Base-by-base conservation (phyloP, 2,888 invertebrate genomes). In the Charanyca ferruginea region DNA sequence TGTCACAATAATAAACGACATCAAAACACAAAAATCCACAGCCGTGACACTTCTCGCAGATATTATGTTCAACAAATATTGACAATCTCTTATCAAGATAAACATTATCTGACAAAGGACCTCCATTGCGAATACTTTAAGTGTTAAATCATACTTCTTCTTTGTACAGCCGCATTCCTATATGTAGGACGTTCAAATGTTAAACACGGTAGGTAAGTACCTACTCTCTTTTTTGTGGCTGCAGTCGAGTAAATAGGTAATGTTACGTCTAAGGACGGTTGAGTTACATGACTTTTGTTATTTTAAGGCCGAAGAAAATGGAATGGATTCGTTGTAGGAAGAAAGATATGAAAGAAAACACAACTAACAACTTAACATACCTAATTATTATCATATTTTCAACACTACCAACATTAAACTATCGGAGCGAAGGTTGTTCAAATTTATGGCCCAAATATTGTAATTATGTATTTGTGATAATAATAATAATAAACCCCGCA, bases 141-240 rank as follows among this genome's bases (percentile, higher is more conserved):
- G 48, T 67, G 52, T 83, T 81, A 74, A 66, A 69, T 83, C 79
- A 79, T 70, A 59, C 60, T 7, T 41, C 54, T 61, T 65, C 62
- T 81, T 83, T 81, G 79, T 74, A 52, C 53, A 58, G n/a, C 63
- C 72, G 75, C 83, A 83, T 80, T 83, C 65, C 60, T 78, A 45
- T n/a, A 51, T 51, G 55, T 63, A 41, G 65, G 51, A 35, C 41
- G 42, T 32, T n/a, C 44, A 38, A 52, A 55, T 38, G 38, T 3
- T 2, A 6, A 32, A 32, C 6, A 5, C 7, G 28, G 5, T 28
- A 28, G 7, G 7, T 28, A 28, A 6, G 28, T 28, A 28, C 28
- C 38, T 16, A 60, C 45, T 52, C 28, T 25, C 25, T 9, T 54
- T 57, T 25, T 9, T 54, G 53, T n/a, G 13, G 4, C 11, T 23